These are phyloP conservation scores for Camelus bactrianus DNA, from an alignment of 2,113 vertebrate genomes.

Conservation along the genomic window DNA sequence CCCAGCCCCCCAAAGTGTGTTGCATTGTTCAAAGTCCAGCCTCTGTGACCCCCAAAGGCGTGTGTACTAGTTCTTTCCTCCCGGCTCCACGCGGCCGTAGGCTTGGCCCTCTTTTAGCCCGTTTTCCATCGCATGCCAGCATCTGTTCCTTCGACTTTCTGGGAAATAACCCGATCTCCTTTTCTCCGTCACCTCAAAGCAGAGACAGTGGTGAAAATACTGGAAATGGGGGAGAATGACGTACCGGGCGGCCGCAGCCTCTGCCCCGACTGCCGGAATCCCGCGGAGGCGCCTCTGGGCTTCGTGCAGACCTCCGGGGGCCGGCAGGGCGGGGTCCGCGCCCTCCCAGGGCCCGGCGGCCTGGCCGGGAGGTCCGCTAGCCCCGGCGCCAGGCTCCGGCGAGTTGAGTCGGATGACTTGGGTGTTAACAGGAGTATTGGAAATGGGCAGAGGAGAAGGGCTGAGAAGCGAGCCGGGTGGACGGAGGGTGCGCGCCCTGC, in stretches of 20 bases:
- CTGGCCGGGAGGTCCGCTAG: background rate
- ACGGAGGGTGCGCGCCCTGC: background rate
- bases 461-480: background rate
- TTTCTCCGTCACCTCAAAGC: background rate
- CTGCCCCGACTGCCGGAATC: background rate
- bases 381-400: background rate
- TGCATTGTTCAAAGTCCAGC: background rate
- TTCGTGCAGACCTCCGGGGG: background rate
- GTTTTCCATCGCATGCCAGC: background rate
- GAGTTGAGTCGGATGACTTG: background rate
- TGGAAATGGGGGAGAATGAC: background rate
- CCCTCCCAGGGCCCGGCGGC: background rate
- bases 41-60: background rate
- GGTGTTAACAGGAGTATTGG: background rate
- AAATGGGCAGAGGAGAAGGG: background rate
- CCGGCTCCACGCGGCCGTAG: accelerated
- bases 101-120: background rate
- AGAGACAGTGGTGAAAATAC: background rate
- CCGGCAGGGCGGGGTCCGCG: background rate
- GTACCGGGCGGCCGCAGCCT: background rate
- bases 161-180: background rate
- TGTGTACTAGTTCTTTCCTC: background rate
- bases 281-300: background rate
- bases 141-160: background rate
- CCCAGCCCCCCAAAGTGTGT: too few species aligned